These are phyloP conservation scores for Drosophila kanekoi DNA, from an alignment of 2,888 invertebrate genomes.

Conservation along the genomic window DNA sequence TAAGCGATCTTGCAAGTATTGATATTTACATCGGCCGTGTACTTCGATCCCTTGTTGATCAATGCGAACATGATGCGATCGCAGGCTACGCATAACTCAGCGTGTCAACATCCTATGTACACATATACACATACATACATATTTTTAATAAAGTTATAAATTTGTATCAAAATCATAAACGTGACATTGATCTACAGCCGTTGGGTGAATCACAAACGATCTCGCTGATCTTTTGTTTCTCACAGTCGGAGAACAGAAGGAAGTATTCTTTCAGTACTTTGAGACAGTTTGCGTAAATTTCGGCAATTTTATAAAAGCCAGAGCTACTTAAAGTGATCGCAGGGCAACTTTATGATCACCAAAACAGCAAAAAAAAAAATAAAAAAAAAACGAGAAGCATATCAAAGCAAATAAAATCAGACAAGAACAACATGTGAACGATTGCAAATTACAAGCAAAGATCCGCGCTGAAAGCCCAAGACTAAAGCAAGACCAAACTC, in stretches of 20 bases:
- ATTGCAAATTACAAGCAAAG: conserved; percentile 77
- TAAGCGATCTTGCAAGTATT: conserved; percentile 2
- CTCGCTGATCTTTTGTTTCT: conserved; percentile 56
- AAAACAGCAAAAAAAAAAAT: conserved; percentile 9
- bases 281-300: conserved; percentile 69
- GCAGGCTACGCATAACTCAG: conserved; percentile 25
- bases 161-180: conserved; percentile 66
- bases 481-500: conserved; percentile 8
- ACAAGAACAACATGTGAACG: conserved; percentile 78
- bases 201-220: conserved; percentile 38
- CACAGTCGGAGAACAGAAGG: conserved; percentile 49
- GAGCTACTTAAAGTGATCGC: conserved; percentile 62
- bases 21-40: conserved; percentile 6
- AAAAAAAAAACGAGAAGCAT: conserved; percentile 31
- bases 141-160: conserved; percentile 78
- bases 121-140: conserved; percentile 20
- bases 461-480: conserved; percentile 29
- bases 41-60: conserved; percentile 18
- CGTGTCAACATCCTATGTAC: conserved; percentile 15
- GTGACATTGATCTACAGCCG: conserved; percentile 73
- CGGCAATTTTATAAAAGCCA: conserved; percentile 65
- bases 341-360: conserved; percentile 66
- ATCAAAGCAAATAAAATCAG: conserved; percentile 74
- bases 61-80: conserved; percentile 23
- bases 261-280: conserved; percentile 37